Conservation (phyloP, 2,113 vertebrate species). For the Struthidea cinerea region DNA sequence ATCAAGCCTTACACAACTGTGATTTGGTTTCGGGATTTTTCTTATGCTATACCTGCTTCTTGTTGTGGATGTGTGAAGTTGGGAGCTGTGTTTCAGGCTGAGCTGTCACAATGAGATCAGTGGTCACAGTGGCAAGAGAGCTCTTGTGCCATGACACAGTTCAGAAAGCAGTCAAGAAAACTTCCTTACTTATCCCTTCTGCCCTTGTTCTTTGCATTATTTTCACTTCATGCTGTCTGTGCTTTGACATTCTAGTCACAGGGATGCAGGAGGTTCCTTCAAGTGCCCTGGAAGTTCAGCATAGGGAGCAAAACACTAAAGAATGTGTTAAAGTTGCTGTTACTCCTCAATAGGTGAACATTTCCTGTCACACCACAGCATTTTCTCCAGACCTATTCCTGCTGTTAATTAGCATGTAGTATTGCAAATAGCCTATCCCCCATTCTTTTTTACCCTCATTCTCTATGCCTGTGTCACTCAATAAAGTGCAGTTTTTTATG, state of each 20-base stretch:
- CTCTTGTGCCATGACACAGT: not conserved
- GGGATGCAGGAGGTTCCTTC: not conserved
- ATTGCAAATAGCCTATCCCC: not conserved
- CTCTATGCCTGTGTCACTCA: not conserved
- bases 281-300: not conserved
- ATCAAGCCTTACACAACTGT: not conserved
- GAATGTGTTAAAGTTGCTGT: not conserved
- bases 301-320: not conserved
- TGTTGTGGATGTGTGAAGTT: not conserved
- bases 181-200: not conserved
- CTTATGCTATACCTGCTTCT: not conserved
- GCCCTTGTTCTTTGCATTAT: not conserved
- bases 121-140: not conserved
- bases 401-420: not conserved
- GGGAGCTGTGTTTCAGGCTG: not conserved
- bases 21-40: not conserved
- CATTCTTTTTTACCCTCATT: not conserved
- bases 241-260: not conserved
- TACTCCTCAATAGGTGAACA: rapidly evolving
- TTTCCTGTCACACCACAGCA: not conserved
- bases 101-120: not conserved
- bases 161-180: not conserved
- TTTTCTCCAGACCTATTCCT: not conserved
- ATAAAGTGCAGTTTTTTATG: not conserved
- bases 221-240: not conserved